Evolutionary conservation across 2,113 vertebrate species (phyloP), one percentile per base, ranked within the genome.

Genomic region (Excalfactoria chinensis): DNA sequence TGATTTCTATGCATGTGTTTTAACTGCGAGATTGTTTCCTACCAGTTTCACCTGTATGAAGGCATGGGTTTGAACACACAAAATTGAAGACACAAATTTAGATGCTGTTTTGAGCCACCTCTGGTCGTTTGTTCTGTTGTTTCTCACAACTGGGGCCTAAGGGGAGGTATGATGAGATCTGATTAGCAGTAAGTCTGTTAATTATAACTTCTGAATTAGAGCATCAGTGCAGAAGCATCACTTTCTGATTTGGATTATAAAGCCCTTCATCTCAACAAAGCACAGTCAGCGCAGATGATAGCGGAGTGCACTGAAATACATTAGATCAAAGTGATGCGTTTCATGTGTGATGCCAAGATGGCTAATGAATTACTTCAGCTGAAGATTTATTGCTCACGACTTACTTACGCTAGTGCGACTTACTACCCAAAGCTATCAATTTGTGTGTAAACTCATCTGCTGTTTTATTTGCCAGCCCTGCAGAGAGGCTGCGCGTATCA

Each of bases 101-200:
- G 84, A 48, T 46, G 51, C 53, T 94, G 59, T 85, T 76, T 89
- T 66, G 46, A 95, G 83, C 80, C 92, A 88, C 75, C 91, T 92
- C 73, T 87, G 64, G 78, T 86, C 79, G 30, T 93, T 95, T 91
- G 51, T 88, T 87, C 49, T 94, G 77, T 95, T 89, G 69, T 93
- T 95, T 96, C 94, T 78, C 90, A 91, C 92, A 94, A 93, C 93
- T 92, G 96, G 82, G 84, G 89, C 97, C 92, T 97, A 95, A 71
- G 77, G 96, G 93, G 93, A 89, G 44, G 63, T 79, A 92, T 95
- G 93, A 93, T 94, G 92, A 95, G 93, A 95, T 95, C 96, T 96
- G 96, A 96, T 97, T 97, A 98, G 97, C 93, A 96, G 76, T 90
- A 91, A 96, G 93, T 96, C 96, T 97, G 93, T 97, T 98, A 97